phyloP scores from a whole-genome alignment of 2,113 vertebrate species.

The Rhynchomys soricoides region DNA sequence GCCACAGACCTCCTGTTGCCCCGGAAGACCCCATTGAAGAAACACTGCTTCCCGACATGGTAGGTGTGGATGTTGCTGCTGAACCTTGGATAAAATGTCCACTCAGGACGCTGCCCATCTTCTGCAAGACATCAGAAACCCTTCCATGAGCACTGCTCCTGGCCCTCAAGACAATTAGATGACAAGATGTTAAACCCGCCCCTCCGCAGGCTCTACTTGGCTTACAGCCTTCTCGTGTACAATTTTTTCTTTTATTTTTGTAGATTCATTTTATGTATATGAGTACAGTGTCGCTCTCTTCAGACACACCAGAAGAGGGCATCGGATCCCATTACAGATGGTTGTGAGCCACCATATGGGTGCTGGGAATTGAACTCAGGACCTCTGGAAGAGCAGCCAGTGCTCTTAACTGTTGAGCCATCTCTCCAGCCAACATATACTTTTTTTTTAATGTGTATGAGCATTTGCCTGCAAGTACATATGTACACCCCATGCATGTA shows the following conservation, averaged over 20 bases:
- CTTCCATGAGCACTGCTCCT: background rate
- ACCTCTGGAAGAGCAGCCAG: too few species aligned
- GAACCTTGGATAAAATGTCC: constrained; percentile 78
- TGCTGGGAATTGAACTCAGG: too few species aligned
- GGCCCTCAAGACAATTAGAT: background rate
- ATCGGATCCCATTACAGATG: too few species aligned
- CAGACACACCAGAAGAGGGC: too few species aligned
- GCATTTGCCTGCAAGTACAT: background rate
- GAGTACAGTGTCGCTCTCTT: too few species aligned
- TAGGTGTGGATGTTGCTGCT: constrained; percentile 78
- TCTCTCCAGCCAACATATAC: too few species aligned
- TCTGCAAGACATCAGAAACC: constrained; percentile 70
- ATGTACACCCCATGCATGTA: background rate
- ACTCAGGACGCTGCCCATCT: constrained; percentile 77
- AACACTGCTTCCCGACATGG: constrained; percentile 76
- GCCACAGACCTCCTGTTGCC: constrained; percentile 66
- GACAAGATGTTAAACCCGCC: background rate
- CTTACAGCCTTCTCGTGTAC: background rate
- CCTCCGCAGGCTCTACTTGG: background rate
- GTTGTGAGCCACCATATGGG: too few species aligned
- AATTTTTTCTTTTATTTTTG: too few species aligned
- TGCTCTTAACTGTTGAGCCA: too few species aligned
- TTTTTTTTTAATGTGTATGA: too few species aligned
- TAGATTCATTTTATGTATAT: too few species aligned
- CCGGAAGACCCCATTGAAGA: constrained; percentile 73